A percentile compares a stretch with the other conserved stretches of the same genome.
phyloP scores from a whole-genome alignment of 2,113 vertebrate species.

The Tachysurus fulvidraco region DNA sequence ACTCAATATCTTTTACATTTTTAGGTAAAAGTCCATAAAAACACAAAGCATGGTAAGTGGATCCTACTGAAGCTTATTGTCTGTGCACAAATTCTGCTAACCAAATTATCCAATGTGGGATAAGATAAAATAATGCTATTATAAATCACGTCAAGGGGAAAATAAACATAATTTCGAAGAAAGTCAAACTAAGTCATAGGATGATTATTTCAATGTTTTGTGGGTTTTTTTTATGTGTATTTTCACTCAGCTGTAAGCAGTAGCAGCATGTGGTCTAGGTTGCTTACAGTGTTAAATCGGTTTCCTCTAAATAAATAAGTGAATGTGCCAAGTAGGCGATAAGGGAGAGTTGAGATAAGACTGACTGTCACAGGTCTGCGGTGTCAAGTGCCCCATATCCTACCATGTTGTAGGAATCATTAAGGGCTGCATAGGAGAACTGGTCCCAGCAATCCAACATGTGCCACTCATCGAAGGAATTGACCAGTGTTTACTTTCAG shows the following conservation, averaged over 20 bases:
- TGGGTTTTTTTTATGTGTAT: neutral
- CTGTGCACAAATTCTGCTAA: neutral
- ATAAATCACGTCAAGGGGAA: neutral
- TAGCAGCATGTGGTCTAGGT: neutral
- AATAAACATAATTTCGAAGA: too few relatives aligned
- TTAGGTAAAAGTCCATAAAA: neutral
- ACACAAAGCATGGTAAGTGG: neutral
- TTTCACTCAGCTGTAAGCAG: neutral
- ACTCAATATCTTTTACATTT: neutral
- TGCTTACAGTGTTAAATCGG: conserved; percentile 7
- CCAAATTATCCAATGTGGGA: conserved; percentile 2
- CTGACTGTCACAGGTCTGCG: neutral
- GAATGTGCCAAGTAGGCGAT: neutral
- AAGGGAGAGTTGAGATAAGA: conserved; percentile 2
- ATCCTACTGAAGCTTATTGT: neutral
- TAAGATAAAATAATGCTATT: neutral
- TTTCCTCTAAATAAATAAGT: conserved; percentile 17
- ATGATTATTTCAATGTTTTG: neutral
- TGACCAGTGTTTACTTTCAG: neutral
- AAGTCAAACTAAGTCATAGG: neutral
- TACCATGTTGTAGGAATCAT: conserved; percentile 7
- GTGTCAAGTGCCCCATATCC: neutral
- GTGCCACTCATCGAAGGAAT: neutral
- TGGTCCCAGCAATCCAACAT: neutral
- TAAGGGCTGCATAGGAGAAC: neutral